phyloP scores from a whole-genome alignment of 2,113 vertebrate species.

The Barnardius zonarius region DNA sequence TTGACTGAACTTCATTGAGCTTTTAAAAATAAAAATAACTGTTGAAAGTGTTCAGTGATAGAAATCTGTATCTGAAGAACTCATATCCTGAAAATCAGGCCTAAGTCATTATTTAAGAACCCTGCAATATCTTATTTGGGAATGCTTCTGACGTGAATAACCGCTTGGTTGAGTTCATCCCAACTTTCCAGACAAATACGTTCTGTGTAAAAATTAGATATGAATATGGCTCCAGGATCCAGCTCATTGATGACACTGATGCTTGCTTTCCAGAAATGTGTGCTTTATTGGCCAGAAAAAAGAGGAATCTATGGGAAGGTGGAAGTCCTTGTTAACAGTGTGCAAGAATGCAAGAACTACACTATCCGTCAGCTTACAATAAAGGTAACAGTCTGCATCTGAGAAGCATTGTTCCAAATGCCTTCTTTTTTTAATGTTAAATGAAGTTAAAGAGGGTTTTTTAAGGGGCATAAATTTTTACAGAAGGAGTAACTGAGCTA shows the following conservation, averaged over 20 bases:
- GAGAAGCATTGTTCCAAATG: not conserved
- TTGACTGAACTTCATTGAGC: not conserved
- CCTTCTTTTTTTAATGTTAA: not conserved
- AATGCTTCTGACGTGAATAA: not conserved
- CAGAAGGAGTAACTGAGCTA: not conserved
- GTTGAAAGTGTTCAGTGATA: not conserved
- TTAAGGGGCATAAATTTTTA: not conserved
- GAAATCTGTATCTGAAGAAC: not conserved
- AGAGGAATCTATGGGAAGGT: constrained; percentile 93
- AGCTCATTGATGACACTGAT: not conserved
- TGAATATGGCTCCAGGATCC: not conserved
- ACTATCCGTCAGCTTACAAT: constrained; percentile 85
- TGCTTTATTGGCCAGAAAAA: constrained; percentile 96
- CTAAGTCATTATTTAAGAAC: not conserved
- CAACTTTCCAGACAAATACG: not conserved
- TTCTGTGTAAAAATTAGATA: not conserved
- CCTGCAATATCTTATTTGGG: not conserved
- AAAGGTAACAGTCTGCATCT: constrained; percentile 80
- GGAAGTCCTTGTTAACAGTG: constrained; percentile 85
- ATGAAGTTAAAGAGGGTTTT: not conserved
- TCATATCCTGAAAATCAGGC: not conserved
- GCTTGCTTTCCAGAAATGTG: constrained; percentile 85
- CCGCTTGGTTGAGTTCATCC: not conserved
- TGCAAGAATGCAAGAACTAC: constrained; percentile 88
- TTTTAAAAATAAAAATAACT: not conserved